Base-by-base conservation (phyloP, 53 echinoderm and acorn worm genomes). In the Luidia sarsii region DNA sequence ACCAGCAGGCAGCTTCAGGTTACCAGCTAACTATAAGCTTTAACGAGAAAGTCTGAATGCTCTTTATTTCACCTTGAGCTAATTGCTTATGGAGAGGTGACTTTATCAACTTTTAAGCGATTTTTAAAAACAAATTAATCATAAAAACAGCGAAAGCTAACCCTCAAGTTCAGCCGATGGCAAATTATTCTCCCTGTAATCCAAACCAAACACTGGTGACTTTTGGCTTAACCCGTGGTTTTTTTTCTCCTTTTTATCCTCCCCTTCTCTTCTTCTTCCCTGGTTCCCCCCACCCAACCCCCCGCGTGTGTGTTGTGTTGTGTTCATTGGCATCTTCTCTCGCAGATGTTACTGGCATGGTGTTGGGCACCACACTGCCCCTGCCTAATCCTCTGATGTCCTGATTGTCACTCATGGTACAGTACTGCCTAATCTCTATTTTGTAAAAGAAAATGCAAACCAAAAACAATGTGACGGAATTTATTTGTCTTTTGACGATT, bases 351-450 rank as follows among this genome's bases (percentile, higher is more conserved):
- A 30, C 77, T 15, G 60, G 77, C 61, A 77, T 77, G 77, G 77
- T 77, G 29, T 60, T 77, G 60, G 77, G 77, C 59, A 61, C 77
- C 19, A 77, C 77, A 41, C 48, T 74, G 57, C 74, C 74, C 60
- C 61, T 61, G 7, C 59, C 77, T 61, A 77, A 77, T 32, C 77
- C 59, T 28, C 77, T 77, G 77, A 77, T 77, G 61, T 77, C 77
- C 22, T 61, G 77, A 77, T 55, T 43, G 27, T 59, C 77, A 61
- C n/a, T 8, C 53, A 77, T 59, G 77, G 77, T 77, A 77, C 77
- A 77, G 77, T 77, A 77, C 77, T 77, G 77, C 77, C 77, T 74
- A 52, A 55, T 65, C 35, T 34, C 37, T 65, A 7, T 41, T 41
- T 41, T 41, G 6, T 41, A 7, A 41, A 41, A 41, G 41, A 41